Evolutionary conservation across 2,113 vertebrate genomes (phyloP).

Genomic region (Regulus satrapa): DNA sequence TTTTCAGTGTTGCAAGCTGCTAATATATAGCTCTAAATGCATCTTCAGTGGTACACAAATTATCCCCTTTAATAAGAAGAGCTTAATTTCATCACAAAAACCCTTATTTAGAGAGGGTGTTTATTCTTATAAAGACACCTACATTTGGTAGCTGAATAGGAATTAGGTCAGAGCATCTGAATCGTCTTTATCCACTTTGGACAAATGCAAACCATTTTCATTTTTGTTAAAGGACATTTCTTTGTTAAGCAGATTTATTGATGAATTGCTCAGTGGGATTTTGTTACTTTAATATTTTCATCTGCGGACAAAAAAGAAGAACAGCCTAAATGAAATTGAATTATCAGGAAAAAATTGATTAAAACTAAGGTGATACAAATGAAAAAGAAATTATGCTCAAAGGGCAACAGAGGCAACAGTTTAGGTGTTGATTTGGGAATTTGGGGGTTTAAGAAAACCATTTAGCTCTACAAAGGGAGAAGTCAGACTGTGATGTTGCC

Average conservation of each 20-base stretch:
- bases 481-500: neutral
- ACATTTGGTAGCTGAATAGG: neutral
- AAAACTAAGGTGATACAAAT: neutral
- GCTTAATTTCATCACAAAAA: neutral
- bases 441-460: neutral
- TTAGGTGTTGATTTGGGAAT: neutral
- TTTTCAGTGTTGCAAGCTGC: neutral
- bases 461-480: neutral
- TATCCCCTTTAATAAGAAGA: neutral
- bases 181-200: neutral
- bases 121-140: neutral
- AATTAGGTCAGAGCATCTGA: neutral
- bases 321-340: neutral
- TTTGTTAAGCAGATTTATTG: neutral
- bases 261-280: neutral
- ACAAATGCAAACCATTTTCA: neutral
- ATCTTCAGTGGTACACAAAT: neutral
- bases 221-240: neutral
- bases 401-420: neutral
- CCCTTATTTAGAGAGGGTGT: neutral
- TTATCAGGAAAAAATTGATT: neutral
- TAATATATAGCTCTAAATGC: neutral
- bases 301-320: neutral
- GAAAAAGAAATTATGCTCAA: neutral
- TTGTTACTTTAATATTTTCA: neutral